Base-by-base conservation (phyloP, 2,797 vertebrate species). In the Diglossa cyanea region DNA sequence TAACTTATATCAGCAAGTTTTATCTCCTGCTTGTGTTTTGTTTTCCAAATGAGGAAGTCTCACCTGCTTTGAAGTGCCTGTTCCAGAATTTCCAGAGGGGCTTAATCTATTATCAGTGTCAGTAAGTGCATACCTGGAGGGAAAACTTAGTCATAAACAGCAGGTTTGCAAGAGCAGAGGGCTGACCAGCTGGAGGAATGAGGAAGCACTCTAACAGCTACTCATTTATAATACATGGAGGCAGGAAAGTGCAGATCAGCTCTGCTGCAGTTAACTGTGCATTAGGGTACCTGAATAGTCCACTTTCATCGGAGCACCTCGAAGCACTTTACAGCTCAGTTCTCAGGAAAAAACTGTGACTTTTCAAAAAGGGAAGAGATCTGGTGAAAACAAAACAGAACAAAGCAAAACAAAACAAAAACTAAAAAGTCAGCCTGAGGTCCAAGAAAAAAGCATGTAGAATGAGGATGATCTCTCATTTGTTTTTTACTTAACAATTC, bases 51-150 rank as follows among this genome's bases (percentile, higher is more conserved):
- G 84, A 92, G 77, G 93, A 92, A 92, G 75, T 80, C 75, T 95
- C 87, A 95, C 87, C 94, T 93, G 94, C 95, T 97, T 95, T 94
- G 94, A 96, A 96, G 88, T 95, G 78, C 71, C 54, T 90, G 25
- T 88, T 93, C 84, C 92, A 88, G 86, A 82, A 92, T 89, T 94
- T 93, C 94, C 92, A 88, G 81, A 94, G 94, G 86, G 86, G 18
- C 26, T 88, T 83, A 77, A 91, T 96, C 78, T 94, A 89, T 95
- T 95, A 91, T 72, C 58, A 65, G 75, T 93, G 94, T 92, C 89
- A 94, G 78, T 90, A 92, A 95, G 81, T 92, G 81, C 81, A 95
- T 95, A 94, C 81, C 93, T 95, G 62, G 81, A 94, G 94, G 89
- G 67, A 92, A 94, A 92, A 94, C 66, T 78, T 71, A 50, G 78